Base-by-base conservation (phyloP, 2,113 vertebrate genomes). In the Oncorhynchus kisutch region DNA sequence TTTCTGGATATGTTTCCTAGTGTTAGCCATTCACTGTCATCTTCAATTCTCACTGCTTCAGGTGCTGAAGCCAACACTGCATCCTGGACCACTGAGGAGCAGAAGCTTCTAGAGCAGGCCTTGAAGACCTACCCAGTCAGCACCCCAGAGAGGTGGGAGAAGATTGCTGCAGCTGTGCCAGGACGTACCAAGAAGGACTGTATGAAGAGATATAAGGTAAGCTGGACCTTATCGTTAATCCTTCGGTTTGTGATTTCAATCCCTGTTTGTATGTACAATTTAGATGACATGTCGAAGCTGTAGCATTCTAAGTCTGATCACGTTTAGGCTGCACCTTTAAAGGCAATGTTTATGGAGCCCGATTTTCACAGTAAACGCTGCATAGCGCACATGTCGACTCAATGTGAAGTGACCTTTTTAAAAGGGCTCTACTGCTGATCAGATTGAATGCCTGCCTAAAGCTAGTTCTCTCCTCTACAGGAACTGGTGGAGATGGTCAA, bases 401-500 rank as follows among this genome's bases (percentile, higher is more conserved):
- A 45, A 45, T 45, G 8, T 9, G 39, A 45, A 45, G 9, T 12
- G 39, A 45, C 39, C 9, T 11, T 45, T n/a, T 45, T 45, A 1
- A 45, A 45, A 12, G 9, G 9, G 9, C 11, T 45, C 39, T 45
- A 45, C 2, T 0, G 39, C 9, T 45, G 9, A 45, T 45, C 9
- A 2, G 39, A 45, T 45, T 45, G 39, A 45, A 45, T 45, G 8
- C 39, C 39, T 11, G 9, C 9, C 39, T 45, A 45, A 45, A 45
- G 39, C 39, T 45, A 45, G 39, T 62, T 62, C 4, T 62, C 4
- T 20, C 8, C 27, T 51, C 62, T 59, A 71, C 89, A 99, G 98
- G 98, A 99, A 84, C 94, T 99, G 48, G 98, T 99, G 75, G 98
- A 99, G 91, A 99, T 99, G 97, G 96, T 99, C 66, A 99, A 99